Base-by-base conservation (phyloP, 2,113 vertebrate genomes). In the Hyperopisus bebe region DNA sequence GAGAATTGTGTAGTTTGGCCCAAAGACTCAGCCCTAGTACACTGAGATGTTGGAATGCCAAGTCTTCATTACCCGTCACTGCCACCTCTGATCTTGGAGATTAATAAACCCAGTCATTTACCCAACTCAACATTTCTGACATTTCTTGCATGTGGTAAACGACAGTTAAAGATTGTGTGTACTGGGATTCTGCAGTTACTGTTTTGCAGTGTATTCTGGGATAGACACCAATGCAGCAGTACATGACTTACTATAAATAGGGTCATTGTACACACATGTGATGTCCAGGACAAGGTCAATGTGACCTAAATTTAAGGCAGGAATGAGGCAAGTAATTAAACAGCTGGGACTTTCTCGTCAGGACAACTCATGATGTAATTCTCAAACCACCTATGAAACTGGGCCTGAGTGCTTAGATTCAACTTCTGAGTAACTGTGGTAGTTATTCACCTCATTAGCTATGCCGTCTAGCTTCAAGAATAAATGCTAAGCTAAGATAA, bases 31-130 rank as follows among this genome's bases (percentile, higher is more conserved):
- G 27, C 4, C 66, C 66, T 5, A 74, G 66, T 31, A 74, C 27
- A 9, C 11, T 42, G 31, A 39, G 42, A 39, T 39, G 35, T 39
- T 80, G 74, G 5, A 80, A 80, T 42, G 35, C 35, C 74, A 39
- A 80, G 13, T 77, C 70, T 77, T 39, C 31, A 77, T 77, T 77
- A 39, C 10, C 35, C 15, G 15, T 80, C 15, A 6, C 6, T 80
- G 74, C 74, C 74, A 80, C 74, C 35, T 80, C 74, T 80, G 74
- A 80, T 80, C 74, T 42, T 42, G 74, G 35, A 80, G 74, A 80
- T 80, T 80, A 80, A 80, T 80, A 19, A 80, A 42, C 74, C 35
- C 74, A 80, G 74, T 19, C 35, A 19, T 42, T 5, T 39, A 80
- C 35, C 35, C 35, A 80, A 42, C 35, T 80, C 35, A 8, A 42